Conservation (phyloP, 92 coral and sea anemone genomes). For the Phenganax marumi region DNA sequence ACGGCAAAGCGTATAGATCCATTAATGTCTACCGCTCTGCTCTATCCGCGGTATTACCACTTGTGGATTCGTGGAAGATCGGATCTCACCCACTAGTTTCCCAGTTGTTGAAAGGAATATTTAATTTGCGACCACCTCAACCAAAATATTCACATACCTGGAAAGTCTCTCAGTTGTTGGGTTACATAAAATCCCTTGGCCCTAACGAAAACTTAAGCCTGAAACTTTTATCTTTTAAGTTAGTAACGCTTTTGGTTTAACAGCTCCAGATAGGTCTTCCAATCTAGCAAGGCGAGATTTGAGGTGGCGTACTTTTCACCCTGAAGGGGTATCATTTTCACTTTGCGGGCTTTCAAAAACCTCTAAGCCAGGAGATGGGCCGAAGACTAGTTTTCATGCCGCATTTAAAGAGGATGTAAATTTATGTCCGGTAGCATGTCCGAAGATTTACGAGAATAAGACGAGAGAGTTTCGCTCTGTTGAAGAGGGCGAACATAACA, state of each 20-base stretch:
- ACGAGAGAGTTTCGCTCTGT: too few relatives aligned
- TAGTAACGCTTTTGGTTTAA: neutral
- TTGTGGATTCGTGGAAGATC: neutral
- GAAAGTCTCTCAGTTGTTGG: too few relatives aligned
- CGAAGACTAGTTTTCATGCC: neutral
- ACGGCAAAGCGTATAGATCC: neutral
- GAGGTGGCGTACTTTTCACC: conserved; percentile 1
- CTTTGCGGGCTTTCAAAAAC: neutral
- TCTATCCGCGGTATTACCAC: neutral
- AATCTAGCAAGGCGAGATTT: neutral
- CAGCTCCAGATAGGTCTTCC: neutral
- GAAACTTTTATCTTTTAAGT: neutral
- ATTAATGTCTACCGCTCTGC: neutral
- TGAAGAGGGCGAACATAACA: too few relatives aligned
- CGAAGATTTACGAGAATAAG: too few relatives aligned
- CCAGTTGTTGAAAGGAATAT: neutral
- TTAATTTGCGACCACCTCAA: neutral
- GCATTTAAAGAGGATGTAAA: neutral
- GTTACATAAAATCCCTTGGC: neutral
- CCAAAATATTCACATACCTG: too few relatives aligned
- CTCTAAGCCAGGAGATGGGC: too few relatives aligned
- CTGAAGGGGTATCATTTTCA: neutral
- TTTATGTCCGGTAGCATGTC: neutral
- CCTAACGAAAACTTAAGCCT: neutral
- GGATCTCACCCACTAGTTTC: neutral